Evolutionary conservation across 2,797 vertebrate genomes (phyloP), one percentile per base, ranked within the genome.

Genomic region (Phylloscopus collybita): DNA sequence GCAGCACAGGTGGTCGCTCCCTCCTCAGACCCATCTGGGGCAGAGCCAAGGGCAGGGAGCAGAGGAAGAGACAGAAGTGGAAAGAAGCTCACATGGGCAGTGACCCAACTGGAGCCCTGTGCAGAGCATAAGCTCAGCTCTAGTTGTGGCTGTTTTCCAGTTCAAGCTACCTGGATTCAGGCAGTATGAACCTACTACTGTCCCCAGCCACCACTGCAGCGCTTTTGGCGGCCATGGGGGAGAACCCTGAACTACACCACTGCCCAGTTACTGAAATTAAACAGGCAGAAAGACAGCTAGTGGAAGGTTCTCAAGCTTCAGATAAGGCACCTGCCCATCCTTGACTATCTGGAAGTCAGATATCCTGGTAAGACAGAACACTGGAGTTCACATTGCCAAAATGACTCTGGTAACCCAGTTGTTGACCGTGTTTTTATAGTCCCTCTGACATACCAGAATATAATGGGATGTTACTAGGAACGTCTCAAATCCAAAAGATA

Each of bases 151-250:
- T 36, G 13, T 34, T 57, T 14, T 18, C 75, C 50, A 21, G 6
- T 42, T 83, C 13, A 49, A 53, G 9, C 36, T 76, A 15, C 56
- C 54, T 20, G 30, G 44, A 20, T 36, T 32, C 45, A n/a, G 64
- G 34, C 80, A 27, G 32, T 2, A 5, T 36, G 73, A 47, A 54
- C 8, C 40, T 19, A 6, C n/a, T 13, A 26, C 22, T 34, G 44
- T 19, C 34, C 29, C 36, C n/a, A 40, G 21, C 10, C 23, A 65
- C 26, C 29, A 32, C 50, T 26, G 36, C 0, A 2, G 56, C 0
- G 0, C 30, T 25, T 29, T 6, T 38, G 38, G 38, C 11, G 2
- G 3, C 16, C 0, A 0, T 10, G 12, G 10, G 8, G 15, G 17
- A 38, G n/a, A 79, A 25, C 34, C 27, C 25, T 50, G 26, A 3